A percentile compares a stretch with the other conserved stretches of the same genome.
Conservation (phyloP, 2,797 vertebrate genomes). For the Enteromius argenteus region DNA sequence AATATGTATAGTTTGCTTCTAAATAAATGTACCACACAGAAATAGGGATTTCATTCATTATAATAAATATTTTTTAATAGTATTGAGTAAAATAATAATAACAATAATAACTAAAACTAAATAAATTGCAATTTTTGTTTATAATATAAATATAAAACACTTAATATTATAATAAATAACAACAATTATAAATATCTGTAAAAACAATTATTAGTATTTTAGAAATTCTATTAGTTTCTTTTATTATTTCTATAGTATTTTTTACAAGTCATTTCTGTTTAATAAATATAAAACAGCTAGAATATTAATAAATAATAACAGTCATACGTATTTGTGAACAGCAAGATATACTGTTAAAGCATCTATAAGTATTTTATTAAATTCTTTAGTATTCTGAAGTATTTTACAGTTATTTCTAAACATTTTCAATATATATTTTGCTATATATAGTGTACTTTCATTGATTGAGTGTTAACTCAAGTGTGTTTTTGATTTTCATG, state of each 20-base stretch:
- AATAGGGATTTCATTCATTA: too few species aligned
- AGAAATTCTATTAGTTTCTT: too few species aligned
- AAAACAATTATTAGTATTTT: not conserved
- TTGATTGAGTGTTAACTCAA: not conserved
- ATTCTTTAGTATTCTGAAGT: too few species aligned
- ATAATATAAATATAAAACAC: not conserved
- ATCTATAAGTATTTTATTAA: too few species aligned
- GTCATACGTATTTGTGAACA: too few species aligned
- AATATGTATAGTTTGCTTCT: not conserved
- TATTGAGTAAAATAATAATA: not conserved
- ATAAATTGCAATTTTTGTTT: not conserved
- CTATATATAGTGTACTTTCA: not conserved
- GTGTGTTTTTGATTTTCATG: not conserved
- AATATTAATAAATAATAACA: too few species aligned
- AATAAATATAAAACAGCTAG: too few species aligned
- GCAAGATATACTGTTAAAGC: too few species aligned
- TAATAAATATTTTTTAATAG: too few species aligned
- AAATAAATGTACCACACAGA: not conserved
- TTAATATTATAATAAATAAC: not conserved
- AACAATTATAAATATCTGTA: not conserved
- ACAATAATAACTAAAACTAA: not conserved
- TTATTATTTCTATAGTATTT: too few species aligned
- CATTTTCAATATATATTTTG: not conserved
- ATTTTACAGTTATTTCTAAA: too few species aligned
- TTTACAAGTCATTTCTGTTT: too few species aligned